phyloP scores from a whole-genome alignment of 2,113 vertebrate species.

The Hydropotes inermis region DNA sequence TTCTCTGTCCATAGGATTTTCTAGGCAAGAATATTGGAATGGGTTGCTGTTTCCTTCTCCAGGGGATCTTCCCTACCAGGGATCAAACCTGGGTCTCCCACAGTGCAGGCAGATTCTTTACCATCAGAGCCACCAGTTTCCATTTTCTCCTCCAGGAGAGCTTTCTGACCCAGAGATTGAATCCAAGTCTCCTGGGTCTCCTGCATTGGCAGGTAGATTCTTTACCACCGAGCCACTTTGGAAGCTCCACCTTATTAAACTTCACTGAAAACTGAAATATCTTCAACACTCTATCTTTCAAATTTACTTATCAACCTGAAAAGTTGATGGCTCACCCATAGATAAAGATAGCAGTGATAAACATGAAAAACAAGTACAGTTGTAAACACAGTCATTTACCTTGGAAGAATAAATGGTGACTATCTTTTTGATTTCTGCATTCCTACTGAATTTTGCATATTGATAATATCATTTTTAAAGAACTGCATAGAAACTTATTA shows the following conservation, averaged over 20 bases:
- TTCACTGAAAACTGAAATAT: neutral
- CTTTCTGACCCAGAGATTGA: neutral
- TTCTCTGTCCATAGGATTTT: neutral
- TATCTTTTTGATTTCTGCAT: neutral
- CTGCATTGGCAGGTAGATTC: neutral
- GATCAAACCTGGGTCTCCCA: neutral
- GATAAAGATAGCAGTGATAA: neutral
- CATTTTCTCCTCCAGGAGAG: neutral
- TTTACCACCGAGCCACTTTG: neutral
- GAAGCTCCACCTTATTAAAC: neutral
- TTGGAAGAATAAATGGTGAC: neutral
- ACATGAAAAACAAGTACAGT: neutral
- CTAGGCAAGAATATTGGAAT: neutral
- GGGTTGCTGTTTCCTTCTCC: neutral
- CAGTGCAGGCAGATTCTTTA: neutral
- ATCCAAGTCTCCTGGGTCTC: neutral
- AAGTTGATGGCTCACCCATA: neutral
- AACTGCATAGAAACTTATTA: neutral
- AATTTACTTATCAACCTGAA: constrained; percentile 11
- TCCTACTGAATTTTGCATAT: constrained; percentile 5
- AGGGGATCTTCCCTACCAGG: neutral
- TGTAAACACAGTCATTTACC: neutral
- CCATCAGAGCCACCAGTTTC: neutral
- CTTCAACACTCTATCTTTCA: neutral
- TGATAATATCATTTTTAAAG: neutral